phyloP scores from a whole-genome alignment of 1,140 invertebrate species.

The Bathynomus jamesi region DNA sequence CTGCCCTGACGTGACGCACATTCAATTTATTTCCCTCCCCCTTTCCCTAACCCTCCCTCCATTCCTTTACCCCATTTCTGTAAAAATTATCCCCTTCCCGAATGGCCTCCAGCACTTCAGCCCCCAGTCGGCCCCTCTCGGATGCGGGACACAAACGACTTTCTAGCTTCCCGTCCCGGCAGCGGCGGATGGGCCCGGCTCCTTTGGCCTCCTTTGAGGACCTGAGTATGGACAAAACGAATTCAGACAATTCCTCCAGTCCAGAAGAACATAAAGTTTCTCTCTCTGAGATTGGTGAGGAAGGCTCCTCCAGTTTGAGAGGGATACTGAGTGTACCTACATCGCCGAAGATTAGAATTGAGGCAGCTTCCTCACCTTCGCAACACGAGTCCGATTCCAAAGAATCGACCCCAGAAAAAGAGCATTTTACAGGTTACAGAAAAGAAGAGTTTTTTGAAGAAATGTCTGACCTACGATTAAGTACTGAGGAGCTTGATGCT shows the following conservation, averaged over 20 bases:
- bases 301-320: constrained; percentile 35
- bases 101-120: not conserved
- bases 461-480: constrained; percentile 69
- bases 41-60: not conserved
- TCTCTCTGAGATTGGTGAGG: constrained; percentile 32
- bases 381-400: constrained; percentile 66
- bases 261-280: constrained; percentile 15
- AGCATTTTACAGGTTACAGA: constrained; percentile 51
- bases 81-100: not conserved
- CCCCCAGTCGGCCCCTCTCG: constrained; percentile 15
- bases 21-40: not conserved
- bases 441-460: constrained; percentile 59
- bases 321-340: constrained; percentile 56
- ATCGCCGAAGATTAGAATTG: constrained; percentile 77
- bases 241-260: constrained; percentile 33
- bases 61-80: not conserved
- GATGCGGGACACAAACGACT: constrained; percentile 33
- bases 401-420: constrained; percentile 68
- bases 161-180: constrained; percentile 39
- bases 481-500: constrained; percentile 74
- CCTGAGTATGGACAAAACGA: constrained; percentile 50
- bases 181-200: constrained; percentile 67
- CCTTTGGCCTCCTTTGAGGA: constrained; percentile 88
- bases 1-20: not conserved
- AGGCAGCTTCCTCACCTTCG: constrained; percentile 72